phyloP scores from a whole-genome alignment of 2,888 invertebrate species.

The Acronicta alni region DNA sequence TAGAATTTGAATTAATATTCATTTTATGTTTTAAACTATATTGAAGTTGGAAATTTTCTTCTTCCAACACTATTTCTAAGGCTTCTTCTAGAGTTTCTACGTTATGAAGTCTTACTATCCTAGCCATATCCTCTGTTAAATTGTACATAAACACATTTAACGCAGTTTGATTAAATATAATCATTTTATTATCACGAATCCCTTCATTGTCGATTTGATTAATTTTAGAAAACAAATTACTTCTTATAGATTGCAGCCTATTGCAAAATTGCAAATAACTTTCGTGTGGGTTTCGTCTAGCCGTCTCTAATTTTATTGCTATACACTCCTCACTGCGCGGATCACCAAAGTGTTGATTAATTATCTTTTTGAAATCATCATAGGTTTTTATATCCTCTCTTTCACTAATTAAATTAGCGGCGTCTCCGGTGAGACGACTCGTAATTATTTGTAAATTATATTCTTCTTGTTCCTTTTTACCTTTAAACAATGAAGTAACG shows the following conservation, averaged over 20 bases:
- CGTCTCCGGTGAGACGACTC: conserved; percentile 22
- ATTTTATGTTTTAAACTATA: neutral
- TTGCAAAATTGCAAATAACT: conserved; percentile 34
- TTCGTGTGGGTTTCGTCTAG: conserved; percentile 24
- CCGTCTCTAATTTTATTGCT: conserved; percentile 29
- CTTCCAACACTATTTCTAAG: neutral
- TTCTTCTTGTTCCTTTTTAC: conserved; percentile 7
- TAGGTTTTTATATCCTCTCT: conserved; percentile 29
- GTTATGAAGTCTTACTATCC: neutral
- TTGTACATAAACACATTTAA: neutral
- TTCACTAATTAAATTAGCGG: conserved; percentile 26
- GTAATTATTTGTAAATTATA: conserved; percentile 27
- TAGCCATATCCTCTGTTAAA: neutral
- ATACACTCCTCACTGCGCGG: conserved; percentile 13
- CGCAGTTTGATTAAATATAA: neutral
- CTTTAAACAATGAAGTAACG: conserved; percentile 3
- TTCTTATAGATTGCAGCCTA: conserved; percentile 23
- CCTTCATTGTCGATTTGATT: neutral
- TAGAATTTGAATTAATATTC: neutral
- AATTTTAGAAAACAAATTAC: neutral
- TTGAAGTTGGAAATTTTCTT: neutral
- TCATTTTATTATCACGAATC: neutral
- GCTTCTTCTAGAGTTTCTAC: neutral
- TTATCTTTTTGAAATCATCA: conserved; percentile 12
- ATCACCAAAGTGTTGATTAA: conserved; percentile 31